Conservation (phyloP, 2,797 vertebrate species). For the Malurus splendens region DNA sequence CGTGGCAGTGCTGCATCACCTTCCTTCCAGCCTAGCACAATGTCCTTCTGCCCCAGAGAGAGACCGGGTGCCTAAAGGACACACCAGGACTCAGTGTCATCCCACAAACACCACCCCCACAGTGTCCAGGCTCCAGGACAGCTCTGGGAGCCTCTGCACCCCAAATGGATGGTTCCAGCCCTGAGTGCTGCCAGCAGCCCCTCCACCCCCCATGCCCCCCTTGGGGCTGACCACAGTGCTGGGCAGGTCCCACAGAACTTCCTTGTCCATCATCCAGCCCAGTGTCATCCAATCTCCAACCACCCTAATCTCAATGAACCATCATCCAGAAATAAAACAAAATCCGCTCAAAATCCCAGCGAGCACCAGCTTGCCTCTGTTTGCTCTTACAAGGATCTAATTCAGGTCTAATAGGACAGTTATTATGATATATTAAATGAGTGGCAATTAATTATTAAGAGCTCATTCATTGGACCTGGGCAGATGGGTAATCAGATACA, state of each 20-base stretch:
- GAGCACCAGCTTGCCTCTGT: background rate
- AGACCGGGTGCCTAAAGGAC: background rate
- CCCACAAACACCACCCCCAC: background rate
- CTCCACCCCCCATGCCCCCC: fast-evolving
- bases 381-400: constrained; percentile 44
- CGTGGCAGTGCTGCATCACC: fast-evolving
- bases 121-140: fast-evolving
- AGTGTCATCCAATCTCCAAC: background rate
- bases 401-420: constrained; percentile 34
- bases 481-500: constrained; percentile 71
- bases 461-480: constrained; percentile 61
- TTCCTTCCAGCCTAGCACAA: background rate
- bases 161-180: background rate
- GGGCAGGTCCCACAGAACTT: background rate
- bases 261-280: background rate
- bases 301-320: background rate
- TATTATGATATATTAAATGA: constrained; percentile 68
- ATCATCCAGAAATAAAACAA: background rate
- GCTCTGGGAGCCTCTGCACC: background rate
- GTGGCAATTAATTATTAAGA: constrained; percentile 66
- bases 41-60: background rate
- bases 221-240: background rate
- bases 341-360: fast-evolving
- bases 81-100: fast-evolving
- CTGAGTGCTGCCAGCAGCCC: background rate